These are phyloP conservation scores for Lamellibrachia luymesi DNA, from an alignment of 1,140 invertebrate species.

Conservation along the genomic window DNA sequence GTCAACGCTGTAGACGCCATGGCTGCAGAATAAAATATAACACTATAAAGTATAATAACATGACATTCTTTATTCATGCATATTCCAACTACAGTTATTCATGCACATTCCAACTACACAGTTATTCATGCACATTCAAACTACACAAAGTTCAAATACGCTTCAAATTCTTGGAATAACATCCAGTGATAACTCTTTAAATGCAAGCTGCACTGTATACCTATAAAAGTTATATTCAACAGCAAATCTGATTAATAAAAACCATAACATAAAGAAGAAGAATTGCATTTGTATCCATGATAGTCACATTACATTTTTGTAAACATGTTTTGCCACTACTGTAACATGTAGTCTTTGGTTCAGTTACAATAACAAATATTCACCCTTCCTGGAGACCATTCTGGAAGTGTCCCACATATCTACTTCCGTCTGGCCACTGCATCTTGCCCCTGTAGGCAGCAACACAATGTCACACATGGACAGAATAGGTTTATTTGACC, in stretches of 20 bases:
- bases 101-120: not conserved
- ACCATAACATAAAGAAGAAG: not conserved
- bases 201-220: too few relatives aligned
- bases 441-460: slow-evolving; percentile 65
- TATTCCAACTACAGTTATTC: not conserved
- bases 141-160: not conserved
- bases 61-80: not conserved
- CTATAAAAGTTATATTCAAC: not conserved
- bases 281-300: not conserved
- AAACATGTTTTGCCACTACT: not conserved
- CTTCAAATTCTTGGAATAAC: not conserved
- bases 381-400: slow-evolving; percentile 74
- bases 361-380: slow-evolving; percentile 57
- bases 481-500: not conserved
- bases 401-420: slow-evolving; percentile 62
- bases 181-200: too few relatives aligned
- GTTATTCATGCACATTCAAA: not conserved
- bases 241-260: not conserved
- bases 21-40: slow-evolving; percentile 37
- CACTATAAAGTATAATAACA: not conserved
- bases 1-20: slow-evolving; percentile 43
- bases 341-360: not conserved
- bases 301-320: not conserved
- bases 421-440: slow-evolving; percentile 76
- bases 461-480: not conserved